Conservation (phyloP, 2,797 vertebrate species). For the Anabacerthia variegaticeps region DNA sequence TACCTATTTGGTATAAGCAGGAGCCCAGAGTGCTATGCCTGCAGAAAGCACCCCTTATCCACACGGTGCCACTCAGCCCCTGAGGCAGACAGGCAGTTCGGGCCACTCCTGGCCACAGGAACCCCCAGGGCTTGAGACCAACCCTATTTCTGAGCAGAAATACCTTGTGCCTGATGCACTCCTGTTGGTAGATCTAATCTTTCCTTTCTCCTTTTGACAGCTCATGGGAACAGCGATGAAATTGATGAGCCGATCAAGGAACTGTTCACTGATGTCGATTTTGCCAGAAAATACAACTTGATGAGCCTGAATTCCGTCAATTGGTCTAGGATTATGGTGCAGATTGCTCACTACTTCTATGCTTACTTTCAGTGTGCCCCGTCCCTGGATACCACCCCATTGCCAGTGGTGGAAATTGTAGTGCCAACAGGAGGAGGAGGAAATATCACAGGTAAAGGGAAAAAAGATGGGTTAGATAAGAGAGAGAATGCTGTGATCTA, state of each 20-base stretch:
- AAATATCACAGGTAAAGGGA: conserved; percentile 87
- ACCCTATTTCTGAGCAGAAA: background rate
- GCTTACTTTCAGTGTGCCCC: conserved; percentile 85
- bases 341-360: conserved; percentile 89
- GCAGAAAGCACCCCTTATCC: background rate
- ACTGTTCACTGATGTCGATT: conserved; percentile 82
- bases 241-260: conserved; percentile 85
- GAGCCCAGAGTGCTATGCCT: background rate
- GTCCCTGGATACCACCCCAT: background rate
- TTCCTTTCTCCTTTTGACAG: conserved; percentile 68
- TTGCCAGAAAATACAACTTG: conserved; percentile 80
- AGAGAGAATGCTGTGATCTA: background rate
- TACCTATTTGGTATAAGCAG: background rate
- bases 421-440: conserved; percentile 93
- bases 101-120: background rate
- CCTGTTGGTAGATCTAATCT: conserved; percentile 12
- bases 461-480: conserved; percentile 26
- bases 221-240: conserved; percentile 89
- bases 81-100: fast-evolving
- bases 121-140: background rate
- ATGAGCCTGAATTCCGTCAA: conserved; percentile 95
- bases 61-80: background rate
- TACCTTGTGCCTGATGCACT: background rate
- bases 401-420: conserved; percentile 86
- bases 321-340: conserved; percentile 90